Evolutionary conservation across 2,888 invertebrate genomes (phyloP), one percentile per base, ranked within the genome.

Genomic region (Ametastegia equiseti): DNA sequence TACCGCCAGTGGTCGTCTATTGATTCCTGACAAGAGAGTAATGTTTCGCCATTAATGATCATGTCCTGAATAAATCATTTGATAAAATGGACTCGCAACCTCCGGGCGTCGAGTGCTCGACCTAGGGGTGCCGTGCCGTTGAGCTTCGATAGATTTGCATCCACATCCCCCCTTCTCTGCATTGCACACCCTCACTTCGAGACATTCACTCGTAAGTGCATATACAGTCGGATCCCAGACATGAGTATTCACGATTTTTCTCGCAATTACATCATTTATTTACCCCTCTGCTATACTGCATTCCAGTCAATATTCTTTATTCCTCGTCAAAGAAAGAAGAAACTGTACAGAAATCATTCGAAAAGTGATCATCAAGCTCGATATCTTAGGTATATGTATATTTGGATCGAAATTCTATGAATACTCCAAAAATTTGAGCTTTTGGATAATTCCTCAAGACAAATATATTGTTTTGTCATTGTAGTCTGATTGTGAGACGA

Each of bases 31-130:
- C 88, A 87, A 88, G 89, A 88, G 88, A 89, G 88, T 90, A 90
- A 91, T 90, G 90, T 88, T 88, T 87, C 84, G 87, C 89, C 89
- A 90, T 90, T 90, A 90, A 90, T 90, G 90, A 90, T 90, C 87
- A 87, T 86, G 87, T 87, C 86, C 86, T 89, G 88, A 90, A 91
- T 91, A 89, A 90, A 90, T 91, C 89, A 90, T 90, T 90, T 88
- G 87, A 88, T 87, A 90, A 90, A 91, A 90, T 88, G 88, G 88
- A 88, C 85, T 86, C 85, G 86, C 84, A 84, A 85, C 85, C 83
- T 87, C 82, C 81, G 71, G n/a, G 54, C 67, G 36, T 65, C 63
- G 63, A 65, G 33, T 65, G 63, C 47, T 27, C 71, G 45, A n/a
- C 45, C 54, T 50, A 23, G 54, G 30, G 42, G 36, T n/a, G n/a